phyloP scores from a whole-genome alignment of 2,797 vertebrate genomes.

The Peromyscus melanophrys region DNA sequence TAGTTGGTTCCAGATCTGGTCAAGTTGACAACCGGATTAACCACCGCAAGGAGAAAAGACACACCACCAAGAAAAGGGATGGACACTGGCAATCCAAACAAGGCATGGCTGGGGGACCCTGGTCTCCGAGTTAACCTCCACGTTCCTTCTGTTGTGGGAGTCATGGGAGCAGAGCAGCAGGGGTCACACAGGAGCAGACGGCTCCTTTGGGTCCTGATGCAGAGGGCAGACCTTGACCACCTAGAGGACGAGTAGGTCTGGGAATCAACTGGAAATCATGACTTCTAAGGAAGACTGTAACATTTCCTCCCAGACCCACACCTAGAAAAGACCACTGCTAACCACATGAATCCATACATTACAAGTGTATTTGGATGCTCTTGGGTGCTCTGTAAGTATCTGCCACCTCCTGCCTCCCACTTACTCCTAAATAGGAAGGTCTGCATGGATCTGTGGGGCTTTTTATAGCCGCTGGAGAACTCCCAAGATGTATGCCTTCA shows the following conservation, averaged over 20 bases:
- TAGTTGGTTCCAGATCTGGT: not conserved
- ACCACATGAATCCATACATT: not conserved
- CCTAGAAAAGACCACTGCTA: not conserved
- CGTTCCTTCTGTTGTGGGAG: not conserved
- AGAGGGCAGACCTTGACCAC: not conserved
- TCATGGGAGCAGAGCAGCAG: no score
- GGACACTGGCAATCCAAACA: no score
- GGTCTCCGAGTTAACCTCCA: not conserved
- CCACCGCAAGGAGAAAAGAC: not conserved
- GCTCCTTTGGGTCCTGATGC: not conserved
- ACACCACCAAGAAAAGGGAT: not conserved
- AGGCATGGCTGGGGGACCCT: not conserved
- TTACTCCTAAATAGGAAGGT: slow-evolving; percentile 35
- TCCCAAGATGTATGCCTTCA: slow-evolving; percentile 54
- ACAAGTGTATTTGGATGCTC: not conserved
- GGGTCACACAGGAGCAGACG: not conserved
- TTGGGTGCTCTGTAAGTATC: not conserved
- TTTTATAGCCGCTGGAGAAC: slow-evolving; percentile 40
- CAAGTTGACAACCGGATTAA: not conserved
- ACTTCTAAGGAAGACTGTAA: not conserved
- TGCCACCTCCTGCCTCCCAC: slow-evolving; percentile 31
- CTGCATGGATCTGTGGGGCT: not conserved
- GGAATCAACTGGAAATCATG: not conserved
- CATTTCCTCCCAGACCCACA: not conserved
- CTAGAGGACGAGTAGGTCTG: not conserved